These are phyloP conservation scores for Heliothis virescens DNA, from an alignment of 1,140 invertebrate genomes.

Conservation along the genomic window DNA sequence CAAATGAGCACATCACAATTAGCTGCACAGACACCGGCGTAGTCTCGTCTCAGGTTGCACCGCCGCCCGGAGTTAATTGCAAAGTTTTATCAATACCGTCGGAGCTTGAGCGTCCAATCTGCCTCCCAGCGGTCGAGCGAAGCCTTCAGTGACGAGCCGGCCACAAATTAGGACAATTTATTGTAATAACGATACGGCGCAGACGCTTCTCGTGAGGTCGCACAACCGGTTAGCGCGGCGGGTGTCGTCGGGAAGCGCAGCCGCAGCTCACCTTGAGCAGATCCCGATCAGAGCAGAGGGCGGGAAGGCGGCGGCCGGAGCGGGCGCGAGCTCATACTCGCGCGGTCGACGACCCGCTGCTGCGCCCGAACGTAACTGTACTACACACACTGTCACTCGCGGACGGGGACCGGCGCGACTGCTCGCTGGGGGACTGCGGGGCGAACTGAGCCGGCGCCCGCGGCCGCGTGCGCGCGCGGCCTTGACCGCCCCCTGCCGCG, in stretches of 20 bases:
- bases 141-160: slow-evolving; percentile 1
- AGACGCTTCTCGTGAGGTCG: not conserved
- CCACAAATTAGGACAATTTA: slow-evolving; percentile 21
- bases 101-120: not conserved
- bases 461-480: slow-evolving; percentile 73
- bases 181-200: not conserved
- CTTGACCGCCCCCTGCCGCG: slow-evolving; percentile 70
- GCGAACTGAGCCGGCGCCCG: slow-evolving; percentile 62
- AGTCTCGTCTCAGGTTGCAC: not conserved
- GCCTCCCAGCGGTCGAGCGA: not conserved
- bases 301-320: slow-evolving; percentile 53
- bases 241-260: slow-evolving; percentile 17
- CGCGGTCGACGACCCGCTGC: slow-evolving; percentile 76
- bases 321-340: slow-evolving; percentile 74
- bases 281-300: slow-evolving; percentile 62
- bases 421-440: slow-evolving; percentile 51
- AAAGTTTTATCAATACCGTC: slow-evolving; percentile 28
- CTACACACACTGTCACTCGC: slow-evolving; percentile 68
- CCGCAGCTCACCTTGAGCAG: slow-evolving; percentile 69
- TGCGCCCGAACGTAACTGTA: slow-evolving; percentile 67
- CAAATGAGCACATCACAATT: slow-evolving; percentile 33
- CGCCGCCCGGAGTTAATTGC: not conserved
- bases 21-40: not conserved
- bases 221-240: slow-evolving; percentile 30
- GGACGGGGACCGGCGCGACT: slow-evolving; percentile 48